Conservation (phyloP, 92 coral and sea anemone species). For the Scolanthus callimorphus region DNA sequence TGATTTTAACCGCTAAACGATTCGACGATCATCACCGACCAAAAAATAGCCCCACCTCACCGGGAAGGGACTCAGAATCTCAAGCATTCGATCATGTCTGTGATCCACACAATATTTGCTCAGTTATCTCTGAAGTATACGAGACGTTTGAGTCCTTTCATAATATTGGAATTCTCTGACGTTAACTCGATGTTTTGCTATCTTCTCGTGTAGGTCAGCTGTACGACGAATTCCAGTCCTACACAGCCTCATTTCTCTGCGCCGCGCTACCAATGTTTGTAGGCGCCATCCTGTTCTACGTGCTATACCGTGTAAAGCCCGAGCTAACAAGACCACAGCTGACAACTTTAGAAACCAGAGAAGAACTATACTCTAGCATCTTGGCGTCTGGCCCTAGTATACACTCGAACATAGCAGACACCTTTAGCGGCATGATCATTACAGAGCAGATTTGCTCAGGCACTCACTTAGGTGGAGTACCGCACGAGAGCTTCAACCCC, state of each 20-base stretch:
- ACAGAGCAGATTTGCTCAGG: slow-evolving; percentile 40
- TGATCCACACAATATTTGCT: too few relatives aligned
- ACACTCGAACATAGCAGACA: slow-evolving; percentile 59
- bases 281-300: slow-evolving; percentile 50
- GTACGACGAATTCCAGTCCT: slow-evolving; percentile 60
- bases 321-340: slow-evolving; percentile 26
- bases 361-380: slow-evolving; percentile 26
- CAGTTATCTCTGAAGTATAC: too few relatives aligned
- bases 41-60: too few relatives aligned
- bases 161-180: too few relatives aligned
- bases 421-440: slow-evolving; percentile 59
- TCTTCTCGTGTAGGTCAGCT: slow-evolving; percentile 36
- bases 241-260: slow-evolving; percentile 43
- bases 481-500: slow-evolving; percentile 24
- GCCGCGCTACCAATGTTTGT: slow-evolving; percentile 45
- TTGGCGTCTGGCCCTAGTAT: slow-evolving; percentile 46
- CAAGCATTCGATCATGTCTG: too few relatives aligned
- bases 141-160: too few relatives aligned
- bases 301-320: slow-evolving; percentile 71
- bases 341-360: background rate
- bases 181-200: too few relatives aligned
- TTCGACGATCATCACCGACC: too few relatives aligned
- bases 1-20: too few relatives aligned
- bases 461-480: slow-evolving; percentile 16
- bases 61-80: too few relatives aligned